A percentile compares a stretch with the other conserved stretches of the same genome.
phyloP scores from a whole-genome alignment of 2,888 invertebrate species.

The Microctonus brassicae region DNA sequence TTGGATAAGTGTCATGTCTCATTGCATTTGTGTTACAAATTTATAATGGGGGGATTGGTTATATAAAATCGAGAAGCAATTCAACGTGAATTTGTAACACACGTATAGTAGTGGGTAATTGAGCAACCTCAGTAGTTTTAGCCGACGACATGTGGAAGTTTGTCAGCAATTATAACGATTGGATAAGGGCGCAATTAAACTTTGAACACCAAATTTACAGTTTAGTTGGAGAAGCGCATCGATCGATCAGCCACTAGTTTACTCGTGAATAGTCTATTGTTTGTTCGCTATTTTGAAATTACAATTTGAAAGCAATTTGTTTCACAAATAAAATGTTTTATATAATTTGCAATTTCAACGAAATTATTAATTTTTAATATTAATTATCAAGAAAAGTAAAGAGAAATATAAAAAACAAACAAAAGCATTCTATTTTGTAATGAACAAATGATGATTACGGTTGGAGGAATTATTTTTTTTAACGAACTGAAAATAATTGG shows the following conservation, averaged over 20 bases:
- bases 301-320: background rate
- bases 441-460: too few species aligned
- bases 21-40: background rate
- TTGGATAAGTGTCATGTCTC: background rate
- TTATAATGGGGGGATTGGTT: background rate
- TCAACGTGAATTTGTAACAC: slow-evolving; percentile 15
- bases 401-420: too few species aligned
- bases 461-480: background rate
- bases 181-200: slow-evolving; percentile 61
- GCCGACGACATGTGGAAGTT: slow-evolving; percentile 48
- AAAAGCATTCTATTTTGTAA: too few species aligned
- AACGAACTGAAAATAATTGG: slow-evolving; percentile 22
- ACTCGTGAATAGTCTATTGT: slow-evolving; percentile 21
- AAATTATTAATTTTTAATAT: background rate
- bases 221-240: slow-evolving; percentile 49
- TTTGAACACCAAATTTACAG: slow-evolving; percentile 55
- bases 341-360: too few species aligned
- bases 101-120: slow-evolving; percentile 27
- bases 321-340: too few species aligned
- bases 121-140: slow-evolving; percentile 30
- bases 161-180: slow-evolving; percentile 53
- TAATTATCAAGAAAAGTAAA: background rate
- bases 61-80: slow-evolving; percentile 29
- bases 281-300: slow-evolving; percentile 36
- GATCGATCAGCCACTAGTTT: slow-evolving; percentile 38